Evolutionary conservation across 1,140 invertebrate species (phyloP), one percentile per base, ranked within the genome.

Genomic region (Euwallacea fornicatus): DNA sequence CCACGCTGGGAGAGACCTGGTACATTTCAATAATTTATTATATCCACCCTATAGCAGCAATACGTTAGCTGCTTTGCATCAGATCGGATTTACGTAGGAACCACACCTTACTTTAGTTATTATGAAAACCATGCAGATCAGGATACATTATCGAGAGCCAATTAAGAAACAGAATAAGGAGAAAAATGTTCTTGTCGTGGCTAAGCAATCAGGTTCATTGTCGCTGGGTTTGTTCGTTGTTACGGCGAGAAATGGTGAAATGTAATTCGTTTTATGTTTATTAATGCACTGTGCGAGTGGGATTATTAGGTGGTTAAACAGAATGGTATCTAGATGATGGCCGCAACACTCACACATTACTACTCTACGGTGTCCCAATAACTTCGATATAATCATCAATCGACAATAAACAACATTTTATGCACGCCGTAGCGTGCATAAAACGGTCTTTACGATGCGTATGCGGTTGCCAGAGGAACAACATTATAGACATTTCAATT

Each of bases 151-250:
- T 68, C 55, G 56, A 68, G 56, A 68, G 33, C 66, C 66, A 68
- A 68, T 68, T 68, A 68, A 61, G 55, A 68, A 68, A 60, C 55
- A 44, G 56, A 61, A 59, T 13, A 44, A 43, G 41, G 21, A 68
- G 60, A 67, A 67, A 68, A 60, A 8, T 60, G 42, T 41, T 50
- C 44, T 44, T 56, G 58, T 42, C 43, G 59, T 50, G 43, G 66
- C 44, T 46, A 60, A 60, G 60, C 66, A 68, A 68, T 68, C 68
- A 70, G 68, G 68, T 70, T 70, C 68, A 70, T 63, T 70, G 68
- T 47, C 68, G 21, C 60, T 68, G 55, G 56, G 66, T 44, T 68
- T 59, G 65, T 67, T 58, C 33, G 44, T 58, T 46, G 16, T 50
- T 54, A 54, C 7, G 54, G 7, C 58, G 67, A 62, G 67, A 62